Evolutionary conservation across 2,113 vertebrate genomes (phyloP).

Genomic region (Electrona antarctica): DNA sequence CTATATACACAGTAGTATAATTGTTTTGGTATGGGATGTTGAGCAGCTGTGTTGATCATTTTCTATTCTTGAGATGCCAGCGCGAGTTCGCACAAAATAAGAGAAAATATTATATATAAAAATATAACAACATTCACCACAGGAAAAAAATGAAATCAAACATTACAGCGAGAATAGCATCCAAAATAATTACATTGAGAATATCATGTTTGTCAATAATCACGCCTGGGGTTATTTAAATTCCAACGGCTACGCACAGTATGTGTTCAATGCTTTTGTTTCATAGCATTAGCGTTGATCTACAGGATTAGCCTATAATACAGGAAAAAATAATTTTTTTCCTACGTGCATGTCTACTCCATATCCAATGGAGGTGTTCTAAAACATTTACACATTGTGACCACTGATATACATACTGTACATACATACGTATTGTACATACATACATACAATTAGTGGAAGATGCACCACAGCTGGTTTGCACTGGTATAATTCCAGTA

Average conservation of each 20-base stretch:
- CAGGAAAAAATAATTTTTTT: conserved; percentile 32
- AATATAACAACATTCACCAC: conserved; percentile 41
- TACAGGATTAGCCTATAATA: conserved; percentile 22
- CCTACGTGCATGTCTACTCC: conserved; percentile 59
- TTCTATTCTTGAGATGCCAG: neutral
- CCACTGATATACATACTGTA: conserved; percentile 40
- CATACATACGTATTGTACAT: conserved; percentile 32
- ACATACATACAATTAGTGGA: neutral
- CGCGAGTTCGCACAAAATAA: too few relatives aligned
- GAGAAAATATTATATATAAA: neutral
- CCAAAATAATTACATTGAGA: conserved; percentile 34
- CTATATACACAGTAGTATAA: too few relatives aligned
- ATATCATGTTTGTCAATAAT: conserved; percentile 15
- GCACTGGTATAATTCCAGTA: conserved; percentile 44
- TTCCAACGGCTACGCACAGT: conserved; percentile 2
- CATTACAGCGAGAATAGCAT: conserved; percentile 4
- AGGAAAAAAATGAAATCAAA: conserved; percentile 14
- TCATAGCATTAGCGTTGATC: conserved; percentile 36
- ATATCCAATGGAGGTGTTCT: conserved; percentile 62
- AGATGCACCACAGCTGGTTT: conserved; percentile 46
- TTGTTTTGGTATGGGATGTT: neutral
- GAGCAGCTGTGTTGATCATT: conserved; percentile 3
- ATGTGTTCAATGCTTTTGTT: conserved; percentile 6
- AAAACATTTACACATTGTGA: conserved; percentile 41
- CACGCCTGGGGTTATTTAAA: conserved; percentile 43